Percentiles rank a stretch among this genome's conserved stretches.
Conservation (phyloP, 2,888 invertebrate species). For the Chloroclystis v-ata region DNA sequence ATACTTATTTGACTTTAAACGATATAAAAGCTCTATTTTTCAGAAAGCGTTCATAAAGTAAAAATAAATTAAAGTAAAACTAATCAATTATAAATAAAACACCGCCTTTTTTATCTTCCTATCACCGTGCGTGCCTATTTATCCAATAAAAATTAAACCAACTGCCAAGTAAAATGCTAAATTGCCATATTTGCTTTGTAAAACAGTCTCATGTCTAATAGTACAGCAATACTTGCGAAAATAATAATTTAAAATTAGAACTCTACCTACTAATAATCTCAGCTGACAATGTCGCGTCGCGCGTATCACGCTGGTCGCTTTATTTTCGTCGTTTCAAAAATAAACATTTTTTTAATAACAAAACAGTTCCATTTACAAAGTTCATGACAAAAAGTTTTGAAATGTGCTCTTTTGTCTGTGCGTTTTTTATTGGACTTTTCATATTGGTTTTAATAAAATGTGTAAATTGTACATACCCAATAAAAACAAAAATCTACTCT, state of each 20-base stretch:
- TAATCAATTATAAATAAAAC: background rate
- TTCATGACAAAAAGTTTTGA: constrained; percentile 3
- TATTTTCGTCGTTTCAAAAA: constrained; percentile 27
- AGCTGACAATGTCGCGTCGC: constrained; percentile 66
- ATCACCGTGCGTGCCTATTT: too few relatives aligned
- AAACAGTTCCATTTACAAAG: constrained; percentile 21
- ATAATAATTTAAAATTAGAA: constrained; percentile 44
- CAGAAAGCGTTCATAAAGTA: too few relatives aligned
- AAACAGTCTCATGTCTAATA: constrained; percentile 34
- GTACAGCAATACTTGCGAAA: constrained; percentile 36
- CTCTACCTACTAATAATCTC: constrained; percentile 56
- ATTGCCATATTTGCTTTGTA: constrained; percentile 28
- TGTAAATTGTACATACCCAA: too few relatives aligned
- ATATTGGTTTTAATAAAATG: too few relatives aligned
- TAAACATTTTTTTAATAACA: constrained; percentile 26
- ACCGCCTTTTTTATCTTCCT: too few relatives aligned
- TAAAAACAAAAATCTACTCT: too few relatives aligned
- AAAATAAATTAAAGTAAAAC: too few relatives aligned
- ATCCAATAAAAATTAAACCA: background rate
- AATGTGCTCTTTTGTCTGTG: constrained; percentile 1
- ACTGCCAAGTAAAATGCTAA: background rate
- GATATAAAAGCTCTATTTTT: too few relatives aligned
- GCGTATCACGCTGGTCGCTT: constrained; percentile 50
- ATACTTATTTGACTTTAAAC: too few relatives aligned
- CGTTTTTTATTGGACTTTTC: background rate